Conservation (phyloP, 2,888 invertebrate species). For the Malthinus seriepunctatus region DNA sequence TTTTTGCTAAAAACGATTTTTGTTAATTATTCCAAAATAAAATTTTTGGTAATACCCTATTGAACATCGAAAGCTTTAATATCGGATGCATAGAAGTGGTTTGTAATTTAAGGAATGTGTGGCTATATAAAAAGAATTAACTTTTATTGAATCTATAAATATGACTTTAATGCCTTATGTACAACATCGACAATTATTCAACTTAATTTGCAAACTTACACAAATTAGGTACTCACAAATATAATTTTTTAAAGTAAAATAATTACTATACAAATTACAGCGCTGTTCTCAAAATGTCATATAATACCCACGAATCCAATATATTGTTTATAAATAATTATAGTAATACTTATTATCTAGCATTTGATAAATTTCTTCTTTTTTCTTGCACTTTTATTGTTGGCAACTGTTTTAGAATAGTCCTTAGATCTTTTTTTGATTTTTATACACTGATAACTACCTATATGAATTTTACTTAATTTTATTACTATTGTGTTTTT, state of each 20-base stretch:
- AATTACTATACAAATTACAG: conserved; percentile 35
- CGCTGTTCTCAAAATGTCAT: conserved; percentile 17
- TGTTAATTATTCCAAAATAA: no score
- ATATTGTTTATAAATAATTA: background rate
- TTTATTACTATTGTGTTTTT: background rate
- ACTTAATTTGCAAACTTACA: conserved; percentile 40
- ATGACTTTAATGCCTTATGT: conserved; percentile 51
- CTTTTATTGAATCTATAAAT: conserved; percentile 45
- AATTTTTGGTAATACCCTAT: no score
- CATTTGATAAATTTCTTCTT: background rate
- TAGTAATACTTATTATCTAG: background rate
- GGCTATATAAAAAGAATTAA: background rate
- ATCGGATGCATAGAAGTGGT: no score
- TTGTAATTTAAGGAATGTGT: background rate
- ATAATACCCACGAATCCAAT: conserved; percentile 19
- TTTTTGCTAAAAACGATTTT: no score
- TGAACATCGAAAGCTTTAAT: no score
- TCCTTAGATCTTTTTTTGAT: no score
- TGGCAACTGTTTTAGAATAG: no score
- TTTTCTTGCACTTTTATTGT: no score
- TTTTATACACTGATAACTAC: no score
- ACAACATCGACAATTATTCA: conserved; percentile 50
- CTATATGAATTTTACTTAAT: background rate
- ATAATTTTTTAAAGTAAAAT: conserved; percentile 29
- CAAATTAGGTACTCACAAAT: conserved; percentile 32